Conservation (phyloP, 2,888 invertebrate genomes). For the Carcina quercana region DNA sequence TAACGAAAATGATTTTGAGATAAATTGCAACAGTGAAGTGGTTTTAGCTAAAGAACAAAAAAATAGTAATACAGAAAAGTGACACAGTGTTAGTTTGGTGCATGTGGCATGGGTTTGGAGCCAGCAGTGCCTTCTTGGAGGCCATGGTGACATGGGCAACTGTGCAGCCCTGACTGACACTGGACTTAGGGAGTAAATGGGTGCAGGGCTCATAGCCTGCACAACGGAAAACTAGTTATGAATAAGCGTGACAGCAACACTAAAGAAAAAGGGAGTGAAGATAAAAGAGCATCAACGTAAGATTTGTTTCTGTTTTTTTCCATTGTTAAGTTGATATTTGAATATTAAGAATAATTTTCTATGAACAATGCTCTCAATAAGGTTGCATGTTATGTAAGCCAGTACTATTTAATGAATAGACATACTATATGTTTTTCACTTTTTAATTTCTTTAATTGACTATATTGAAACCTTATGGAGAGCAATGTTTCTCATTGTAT, state of each 20-base stretch:
- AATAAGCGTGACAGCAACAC: conserved; percentile 71
- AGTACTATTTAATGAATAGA: background rate
- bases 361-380: too few relatives aligned
- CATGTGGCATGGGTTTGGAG: conserved; percentile 44
- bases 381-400: background rate
- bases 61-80: conserved; percentile 48
- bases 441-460: too few relatives aligned
- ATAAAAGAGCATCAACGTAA: conserved; percentile 70
- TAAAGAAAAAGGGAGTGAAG: conserved; percentile 71
- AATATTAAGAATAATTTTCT: too few relatives aligned
- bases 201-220: conserved; percentile 65
- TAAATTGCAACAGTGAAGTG: conserved; percentile 65
- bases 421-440: too few relatives aligned
- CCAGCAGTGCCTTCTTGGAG: conserved; percentile 34
- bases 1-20: conserved; percentile 71
- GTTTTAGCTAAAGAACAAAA: conserved; percentile 44
- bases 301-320: conserved; percentile 21
- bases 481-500: too few relatives aligned
- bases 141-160: conserved; percentile 70
- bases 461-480: too few relatives aligned
- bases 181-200: conserved; percentile 64
- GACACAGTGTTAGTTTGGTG: conserved; percentile 51
- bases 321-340: background rate
- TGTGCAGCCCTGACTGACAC: conserved; percentile 50
- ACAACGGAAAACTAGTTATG: conserved; percentile 64